A percentile compares a stretch with the other conserved stretches of the same genome.
phyloP scores from a whole-genome alignment of 53 echinoderm and acorn worm genomes.

The Stichopus horrens region DNA sequence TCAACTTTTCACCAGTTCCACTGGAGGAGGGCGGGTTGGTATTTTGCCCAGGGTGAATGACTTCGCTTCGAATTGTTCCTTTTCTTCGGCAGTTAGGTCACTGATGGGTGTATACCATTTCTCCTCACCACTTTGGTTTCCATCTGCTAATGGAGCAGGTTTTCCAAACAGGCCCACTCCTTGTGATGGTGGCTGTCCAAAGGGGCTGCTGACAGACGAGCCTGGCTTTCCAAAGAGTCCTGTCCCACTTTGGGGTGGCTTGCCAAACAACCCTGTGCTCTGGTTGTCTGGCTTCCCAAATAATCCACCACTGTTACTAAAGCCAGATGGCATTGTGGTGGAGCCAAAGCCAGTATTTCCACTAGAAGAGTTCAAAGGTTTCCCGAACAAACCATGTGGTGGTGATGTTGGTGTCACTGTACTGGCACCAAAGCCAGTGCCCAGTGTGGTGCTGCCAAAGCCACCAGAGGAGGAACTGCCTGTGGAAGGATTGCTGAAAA shows the following conservation, averaged over 20 bases:
- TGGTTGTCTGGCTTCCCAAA: constrained; percentile 45
- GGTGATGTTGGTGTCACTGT: constrained; percentile 16
- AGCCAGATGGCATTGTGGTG: constrained; percentile 9
- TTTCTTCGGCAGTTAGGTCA: constrained; percentile 77
- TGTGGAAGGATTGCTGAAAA: constrained; percentile 29
- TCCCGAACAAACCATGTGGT: constrained; percentile 13
- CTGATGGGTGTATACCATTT: constrained; percentile 68
- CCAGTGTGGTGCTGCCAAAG: constrained; percentile 18
- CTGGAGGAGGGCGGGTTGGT: constrained; percentile 81
- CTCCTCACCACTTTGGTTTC: background rate
- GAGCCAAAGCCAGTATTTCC: background rate
- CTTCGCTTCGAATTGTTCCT: constrained; percentile 83
- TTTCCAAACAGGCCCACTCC: constrained; percentile 59
- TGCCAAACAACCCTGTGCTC: constrained; percentile 56
- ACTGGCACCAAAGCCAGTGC: constrained; percentile 2
- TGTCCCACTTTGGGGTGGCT: constrained; percentile 39
- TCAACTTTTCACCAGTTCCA: constrained; percentile 66
- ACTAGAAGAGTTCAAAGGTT: background rate
- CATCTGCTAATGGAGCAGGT: constrained; percentile 34
- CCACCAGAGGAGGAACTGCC: constrained; percentile 2
- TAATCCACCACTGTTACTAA: constrained; percentile 20
- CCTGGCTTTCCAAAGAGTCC: constrained; percentile 41
- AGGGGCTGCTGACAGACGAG: background rate
- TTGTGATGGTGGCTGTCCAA: constrained; percentile 49
- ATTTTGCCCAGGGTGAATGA: constrained; percentile 86